Evolutionary conservation across 2,797 vertebrate genomes (phyloP), one percentile per base, ranked within the genome.

Genomic region (Notoglanidium macrostoma): DNA sequence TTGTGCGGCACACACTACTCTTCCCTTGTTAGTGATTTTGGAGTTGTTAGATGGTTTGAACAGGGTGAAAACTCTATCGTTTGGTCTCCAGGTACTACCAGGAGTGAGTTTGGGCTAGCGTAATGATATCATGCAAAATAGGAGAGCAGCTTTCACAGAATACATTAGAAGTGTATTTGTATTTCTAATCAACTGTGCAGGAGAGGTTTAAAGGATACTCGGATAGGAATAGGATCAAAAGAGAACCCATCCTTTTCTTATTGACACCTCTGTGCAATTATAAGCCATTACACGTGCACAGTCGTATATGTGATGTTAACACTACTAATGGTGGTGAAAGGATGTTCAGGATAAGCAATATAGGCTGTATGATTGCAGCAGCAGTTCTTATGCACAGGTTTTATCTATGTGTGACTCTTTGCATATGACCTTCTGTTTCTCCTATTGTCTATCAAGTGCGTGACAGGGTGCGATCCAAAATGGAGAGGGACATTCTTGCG

Each of bases 401-500:
- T 40, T 40, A 46, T 55, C 15, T 19, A 17, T 61, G 55, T 61
- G 21, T 14, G 5, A 32, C 7, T 32, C 32, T 59, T 59, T 61
- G 44, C 2, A 32, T 83, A 55, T 78, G 26, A 61, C 29, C 44
- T 1, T 76, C 4, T 87, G 40, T 40, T 88, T 89, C 3, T 89
- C 26, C 32, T 59, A 12, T 57, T 67, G 2, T 29, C 23, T 11
- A 73, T 86, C 23, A 83, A 99, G 98, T 99, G 85, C 96, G 98
- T 40, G 98, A 99, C 94, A 96, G 98, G 1, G 97, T 98, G 74
- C 93, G 98, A 57, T 99, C 98, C 0, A 99, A 98, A 94, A 98
- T 99, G 98, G 98, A 99, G 90, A 96, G 98, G 92, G 98, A 99
- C 91, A 99, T 99, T 92, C 94, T 99, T 89, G 98, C 97, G 14